Conservation (phyloP, 2,888 invertebrate species). For the Serrognathus titanus region DNA sequence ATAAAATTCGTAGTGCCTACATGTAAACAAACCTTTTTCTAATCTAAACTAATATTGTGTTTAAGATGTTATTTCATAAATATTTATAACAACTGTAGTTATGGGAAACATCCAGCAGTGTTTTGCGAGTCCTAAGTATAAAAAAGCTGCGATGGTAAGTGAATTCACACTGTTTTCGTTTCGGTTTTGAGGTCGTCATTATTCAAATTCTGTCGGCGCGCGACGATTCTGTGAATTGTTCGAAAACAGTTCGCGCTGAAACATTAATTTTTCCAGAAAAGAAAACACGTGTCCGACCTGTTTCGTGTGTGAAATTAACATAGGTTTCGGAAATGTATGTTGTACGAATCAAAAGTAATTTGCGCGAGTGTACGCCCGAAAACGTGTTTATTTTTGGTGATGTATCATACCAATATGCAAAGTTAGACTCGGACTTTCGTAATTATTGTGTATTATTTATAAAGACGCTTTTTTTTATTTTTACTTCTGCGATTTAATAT, state of each 20-base stretch:
- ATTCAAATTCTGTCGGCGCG: not conserved
- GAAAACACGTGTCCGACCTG: not conserved
- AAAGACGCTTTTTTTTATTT: not conserved
- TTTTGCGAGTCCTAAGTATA: slow-evolving; percentile 24
- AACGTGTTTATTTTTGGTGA: slow-evolving; percentile 24
- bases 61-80: not conserved
- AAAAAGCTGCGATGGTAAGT: slow-evolving; percentile 29
- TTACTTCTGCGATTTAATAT: slow-evolving; percentile 1
- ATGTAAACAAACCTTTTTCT: too few species aligned
- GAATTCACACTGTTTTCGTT: slow-evolving; percentile 1
- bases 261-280: not conserved
- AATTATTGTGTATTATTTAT: slow-evolving; percentile 3
- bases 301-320: not conserved
- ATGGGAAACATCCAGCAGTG: slow-evolving; percentile 29
- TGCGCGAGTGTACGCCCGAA: slow-evolving; percentile 3
- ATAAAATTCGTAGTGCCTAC: too few species aligned
- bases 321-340: slow-evolving; percentile 4
- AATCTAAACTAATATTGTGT: too few species aligned
- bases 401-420: slow-evolving; percentile 13
- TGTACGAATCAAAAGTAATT: not conserved
- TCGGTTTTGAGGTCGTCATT: too few species aligned
- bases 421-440: not conserved
- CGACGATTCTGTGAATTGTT: not conserved
- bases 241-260: not conserved
- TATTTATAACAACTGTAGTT: slow-evolving; percentile 8